phyloP scores from a whole-genome alignment of 2,888 invertebrate species.

The Cryptosula pallasiana region DNA sequence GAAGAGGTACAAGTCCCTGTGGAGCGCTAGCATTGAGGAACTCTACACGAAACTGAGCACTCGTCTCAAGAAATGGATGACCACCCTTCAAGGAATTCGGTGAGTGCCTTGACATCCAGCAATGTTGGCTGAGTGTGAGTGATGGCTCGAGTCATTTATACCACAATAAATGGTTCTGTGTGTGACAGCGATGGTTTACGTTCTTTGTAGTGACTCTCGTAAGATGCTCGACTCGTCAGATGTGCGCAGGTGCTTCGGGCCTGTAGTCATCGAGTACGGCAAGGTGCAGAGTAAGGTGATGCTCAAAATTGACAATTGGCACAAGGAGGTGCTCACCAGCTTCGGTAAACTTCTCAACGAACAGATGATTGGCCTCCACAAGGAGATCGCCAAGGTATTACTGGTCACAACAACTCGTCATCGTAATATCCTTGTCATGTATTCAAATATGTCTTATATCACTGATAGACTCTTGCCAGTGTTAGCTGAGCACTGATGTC shows the following conservation, averaged over 20 bases:
- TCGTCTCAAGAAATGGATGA: conserved; percentile 91
- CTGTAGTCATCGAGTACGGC: conserved; percentile 94
- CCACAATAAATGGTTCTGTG: too few relatives aligned
- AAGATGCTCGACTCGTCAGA: conserved; percentile 98
- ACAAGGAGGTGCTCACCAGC: conserved; percentile 94
- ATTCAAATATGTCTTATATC: too few relatives aligned
- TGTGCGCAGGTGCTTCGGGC: conserved; percentile 91
- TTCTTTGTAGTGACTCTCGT: conserved; percentile 74
- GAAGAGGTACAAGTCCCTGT: conserved; percentile 93
- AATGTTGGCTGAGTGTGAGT: too few relatives aligned
- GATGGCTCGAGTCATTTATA: too few relatives aligned
- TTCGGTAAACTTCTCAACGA: conserved; percentile 89
- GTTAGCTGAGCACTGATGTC: neutral
- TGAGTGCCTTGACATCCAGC: too few relatives aligned
- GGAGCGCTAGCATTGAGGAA: conserved; percentile 96
- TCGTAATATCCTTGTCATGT: too few relatives aligned
- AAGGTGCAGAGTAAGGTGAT: conserved; percentile 99
- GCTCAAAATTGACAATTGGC: conserved; percentile 98
- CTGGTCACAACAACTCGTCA: too few relatives aligned
- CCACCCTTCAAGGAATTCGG: conserved; percentile 95
- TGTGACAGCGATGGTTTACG: too few relatives aligned
- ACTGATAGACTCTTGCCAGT: too few relatives aligned
- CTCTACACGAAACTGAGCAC: conserved; percentile 87
- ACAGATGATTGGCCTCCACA: conserved; percentile 87
- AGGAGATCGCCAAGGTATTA: conserved; percentile 71